phyloP scores from a whole-genome alignment of 2,888 invertebrate species.

The Caradrina clavipalpis region DNA sequence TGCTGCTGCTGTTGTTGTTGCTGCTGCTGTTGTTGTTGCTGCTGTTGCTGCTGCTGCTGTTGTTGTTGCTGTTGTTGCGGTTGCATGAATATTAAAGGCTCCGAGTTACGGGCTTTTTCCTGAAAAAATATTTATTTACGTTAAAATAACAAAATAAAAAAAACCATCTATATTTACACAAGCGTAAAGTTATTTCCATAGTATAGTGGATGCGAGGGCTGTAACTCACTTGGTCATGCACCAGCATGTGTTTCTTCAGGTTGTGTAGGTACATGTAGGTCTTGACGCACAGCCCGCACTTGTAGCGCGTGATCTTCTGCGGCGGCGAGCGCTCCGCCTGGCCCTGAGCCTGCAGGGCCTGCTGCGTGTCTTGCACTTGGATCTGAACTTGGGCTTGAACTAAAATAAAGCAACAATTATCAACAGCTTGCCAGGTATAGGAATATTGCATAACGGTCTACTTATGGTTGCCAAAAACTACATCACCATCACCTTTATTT shows the following conservation, averaged over 20 bases:
- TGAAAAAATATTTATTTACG: constrained; percentile 6
- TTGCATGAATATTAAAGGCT: constrained; percentile 56
- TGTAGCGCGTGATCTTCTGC: constrained; percentile 77
- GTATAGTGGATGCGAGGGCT: no score
- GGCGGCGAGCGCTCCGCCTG: constrained; percentile 50
- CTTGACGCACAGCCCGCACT: constrained; percentile 86
- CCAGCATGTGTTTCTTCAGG: constrained; percentile 87
- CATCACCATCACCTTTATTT: no score
- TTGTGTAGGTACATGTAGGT: constrained; percentile 88
- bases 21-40: constrained; percentile 38
- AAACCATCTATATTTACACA: neutral
- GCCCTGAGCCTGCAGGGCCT: constrained; percentile 50
- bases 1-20: constrained; percentile 46
- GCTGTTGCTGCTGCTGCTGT: constrained; percentile 20
- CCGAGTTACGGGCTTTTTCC: constrained; percentile 51
- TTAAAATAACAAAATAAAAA: no score
- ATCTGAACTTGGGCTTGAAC: constrained; percentile 57
- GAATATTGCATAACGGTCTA: no score
- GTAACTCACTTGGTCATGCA: constrained; percentile 75
- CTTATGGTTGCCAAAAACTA: no score
- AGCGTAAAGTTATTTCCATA: no score
- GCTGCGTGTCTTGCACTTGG: constrained; percentile 59
- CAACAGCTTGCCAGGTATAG: no score
- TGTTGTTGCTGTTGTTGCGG: constrained; percentile 30
- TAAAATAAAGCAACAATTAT: constrained; percentile 7